Percentiles rank a stretch among this genome's conserved stretches.
Conservation (phyloP, 1,140 invertebrate genomes). For the Hycleus phaleratus region DNA sequence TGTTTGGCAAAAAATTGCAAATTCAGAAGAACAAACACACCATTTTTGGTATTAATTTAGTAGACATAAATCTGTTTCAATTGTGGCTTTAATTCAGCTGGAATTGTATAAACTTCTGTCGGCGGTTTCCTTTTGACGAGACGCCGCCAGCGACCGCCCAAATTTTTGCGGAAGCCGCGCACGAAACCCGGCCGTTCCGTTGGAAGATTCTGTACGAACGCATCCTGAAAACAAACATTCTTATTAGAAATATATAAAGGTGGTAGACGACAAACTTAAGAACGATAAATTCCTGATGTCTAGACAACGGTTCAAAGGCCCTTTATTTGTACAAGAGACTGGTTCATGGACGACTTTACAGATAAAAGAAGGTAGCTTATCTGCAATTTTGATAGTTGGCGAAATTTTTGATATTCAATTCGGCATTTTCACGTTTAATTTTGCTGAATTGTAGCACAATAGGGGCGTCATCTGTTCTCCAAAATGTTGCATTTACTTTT, state of each 20-base stretch:
- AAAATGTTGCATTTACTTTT: slow-evolving; percentile 15
- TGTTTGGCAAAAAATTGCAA: neutral
- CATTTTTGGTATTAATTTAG: slow-evolving; percentile 35
- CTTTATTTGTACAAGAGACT: too few species aligned
- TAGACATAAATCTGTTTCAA: slow-evolving; percentile 85
- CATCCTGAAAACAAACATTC: slow-evolving; percentile 53
- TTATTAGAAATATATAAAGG: too few species aligned
- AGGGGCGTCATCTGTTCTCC: too few species aligned
- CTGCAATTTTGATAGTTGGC: too few species aligned
- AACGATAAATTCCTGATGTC: too few species aligned
- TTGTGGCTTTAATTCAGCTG: slow-evolving; percentile 76
- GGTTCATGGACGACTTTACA: too few species aligned
- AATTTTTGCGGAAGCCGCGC: slow-evolving; percentile 71
- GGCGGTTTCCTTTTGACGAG: slow-evolving; percentile 72
- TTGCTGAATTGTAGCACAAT: too few species aligned
- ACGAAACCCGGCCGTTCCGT: slow-evolving; percentile 65
- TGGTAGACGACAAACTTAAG: too few species aligned
- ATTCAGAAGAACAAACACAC: neutral
- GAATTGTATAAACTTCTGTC: slow-evolving; percentile 73
- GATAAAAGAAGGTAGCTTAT: too few species aligned
- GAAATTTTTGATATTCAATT: too few species aligned
- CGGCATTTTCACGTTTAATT: too few species aligned
- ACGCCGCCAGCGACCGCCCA: slow-evolving; percentile 71
- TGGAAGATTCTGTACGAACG: slow-evolving; percentile 60
- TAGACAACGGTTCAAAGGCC: too few species aligned